A percentile compares a stretch with the other conserved stretches of the same genome.
These are phyloP conservation scores for Drosophila planitibia DNA, from an alignment of 2,888 invertebrate genomes.

Conservation along the genomic window DNA sequence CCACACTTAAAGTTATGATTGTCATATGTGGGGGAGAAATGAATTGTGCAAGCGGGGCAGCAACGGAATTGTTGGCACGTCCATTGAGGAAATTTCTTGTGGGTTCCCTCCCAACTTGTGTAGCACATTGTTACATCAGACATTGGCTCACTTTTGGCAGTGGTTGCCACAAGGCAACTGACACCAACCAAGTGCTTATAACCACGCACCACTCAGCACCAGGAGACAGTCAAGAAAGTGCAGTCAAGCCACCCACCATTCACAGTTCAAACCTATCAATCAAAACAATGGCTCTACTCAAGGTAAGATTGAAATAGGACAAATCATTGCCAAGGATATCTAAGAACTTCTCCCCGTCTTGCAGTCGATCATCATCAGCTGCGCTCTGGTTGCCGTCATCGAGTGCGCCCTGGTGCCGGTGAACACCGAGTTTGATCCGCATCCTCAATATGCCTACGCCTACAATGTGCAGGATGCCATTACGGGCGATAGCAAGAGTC, in stretches of 20 bases:
- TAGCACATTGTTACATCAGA: slow-evolving; percentile 55
- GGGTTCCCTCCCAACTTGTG: slow-evolving; percentile 9
- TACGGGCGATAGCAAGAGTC: slow-evolving; percentile 85
- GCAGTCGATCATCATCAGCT: slow-evolving; percentile 52
- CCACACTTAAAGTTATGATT: slow-evolving; percentile 60
- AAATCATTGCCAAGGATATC: not conserved
- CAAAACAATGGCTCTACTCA: slow-evolving; percentile 58
- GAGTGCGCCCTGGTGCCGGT: slow-evolving; percentile 53
- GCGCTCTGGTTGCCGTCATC: slow-evolving; percentile 53
- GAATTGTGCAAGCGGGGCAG: slow-evolving; percentile 45
- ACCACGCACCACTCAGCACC: slow-evolving; percentile 39
- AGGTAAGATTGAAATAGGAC: slow-evolving; percentile 43
- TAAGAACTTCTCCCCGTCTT: not conserved
- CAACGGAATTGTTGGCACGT: slow-evolving; percentile 73
- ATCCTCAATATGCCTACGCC: slow-evolving; percentile 82
- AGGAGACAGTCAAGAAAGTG: slow-evolving; percentile 65
- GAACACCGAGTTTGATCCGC: slow-evolving; percentile 77
- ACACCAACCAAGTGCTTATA: slow-evolving; percentile 56
- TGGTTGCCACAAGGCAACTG: slow-evolving; percentile 63
- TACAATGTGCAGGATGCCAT: slow-evolving; percentile 84
- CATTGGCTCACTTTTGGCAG: slow-evolving; percentile 50
- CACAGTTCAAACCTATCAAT: slow-evolving; percentile 8
- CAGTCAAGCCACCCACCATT: slow-evolving; percentile 19
- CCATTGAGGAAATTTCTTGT: slow-evolving; percentile 62
- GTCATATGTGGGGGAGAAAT: slow-evolving; percentile 44